These are phyloP conservation scores for Callaeas wilsoni DNA, from an alignment of 2,113 vertebrate genomes.

Conservation along the genomic window DNA sequence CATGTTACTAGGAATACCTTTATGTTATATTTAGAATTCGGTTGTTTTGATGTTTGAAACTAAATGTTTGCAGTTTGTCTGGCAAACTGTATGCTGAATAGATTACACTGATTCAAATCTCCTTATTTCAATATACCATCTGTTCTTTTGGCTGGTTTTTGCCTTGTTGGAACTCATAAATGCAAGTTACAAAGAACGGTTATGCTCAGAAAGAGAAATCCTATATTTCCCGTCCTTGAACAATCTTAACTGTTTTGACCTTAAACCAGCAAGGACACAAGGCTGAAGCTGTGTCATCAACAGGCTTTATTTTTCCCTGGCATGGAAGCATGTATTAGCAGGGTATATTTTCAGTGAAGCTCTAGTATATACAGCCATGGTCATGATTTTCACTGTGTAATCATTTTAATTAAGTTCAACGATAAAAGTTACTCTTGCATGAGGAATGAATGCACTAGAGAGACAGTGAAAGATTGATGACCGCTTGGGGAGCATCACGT, in stretches of 20 bases:
- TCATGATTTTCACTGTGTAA: constrained; percentile 64
- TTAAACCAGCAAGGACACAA: neutral
- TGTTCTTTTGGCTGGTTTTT: constrained; percentile 47
- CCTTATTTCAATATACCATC: constrained; percentile 51
- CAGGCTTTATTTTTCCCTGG: neutral
- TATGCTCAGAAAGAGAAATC: neutral
- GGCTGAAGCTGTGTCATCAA: neutral
- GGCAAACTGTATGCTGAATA: constrained; percentile 27
- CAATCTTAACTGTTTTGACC: neutral
- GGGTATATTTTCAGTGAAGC: constrained; percentile 4
- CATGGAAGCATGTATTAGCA: neutral
- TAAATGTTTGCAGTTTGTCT: constrained; percentile 54
- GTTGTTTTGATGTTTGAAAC: constrained; percentile 49
- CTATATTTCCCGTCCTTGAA: neutral
- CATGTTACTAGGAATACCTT: neutral
- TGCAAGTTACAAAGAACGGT: neutral
- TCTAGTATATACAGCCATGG: constrained; percentile 30
- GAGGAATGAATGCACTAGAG: constrained; percentile 49
- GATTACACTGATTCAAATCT: constrained; percentile 41
- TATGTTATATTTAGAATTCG: neutral
- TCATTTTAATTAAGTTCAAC: constrained; percentile 72
- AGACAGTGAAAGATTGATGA: constrained; percentile 54
- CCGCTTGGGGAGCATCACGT: neutral
- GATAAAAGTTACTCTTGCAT: constrained; percentile 70
- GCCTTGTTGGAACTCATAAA: constrained; percentile 15